These are phyloP conservation scores for Drosophila eohydei DNA, from an alignment of 2,888 invertebrate species.

Conservation along the genomic window DNA sequence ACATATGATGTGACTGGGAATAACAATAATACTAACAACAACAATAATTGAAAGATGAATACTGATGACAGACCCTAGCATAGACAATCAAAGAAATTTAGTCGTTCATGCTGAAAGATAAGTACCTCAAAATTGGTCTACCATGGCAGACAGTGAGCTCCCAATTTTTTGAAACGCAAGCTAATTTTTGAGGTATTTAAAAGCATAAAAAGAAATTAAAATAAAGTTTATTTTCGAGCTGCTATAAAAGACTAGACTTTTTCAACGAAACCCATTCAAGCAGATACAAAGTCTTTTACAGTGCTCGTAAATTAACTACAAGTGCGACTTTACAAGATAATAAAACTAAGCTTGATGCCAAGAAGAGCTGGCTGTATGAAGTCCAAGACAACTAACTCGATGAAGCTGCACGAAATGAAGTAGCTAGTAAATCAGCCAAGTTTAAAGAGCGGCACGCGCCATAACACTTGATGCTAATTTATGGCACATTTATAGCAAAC, in stretches of 20 bases:
- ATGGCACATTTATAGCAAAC: conserved; percentile 46
- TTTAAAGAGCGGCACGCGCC: conserved; percentile 45
- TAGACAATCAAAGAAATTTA: conserved; percentile 36
- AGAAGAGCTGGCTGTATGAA: conserved; percentile 13
- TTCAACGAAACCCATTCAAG: background rate
- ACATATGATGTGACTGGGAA: conserved; percentile 29
- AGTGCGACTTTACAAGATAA: conserved; percentile 30
- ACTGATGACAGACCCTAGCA: conserved; percentile 24
- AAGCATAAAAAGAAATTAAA: background rate
- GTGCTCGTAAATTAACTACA: conserved; percentile 36
- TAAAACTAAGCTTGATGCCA: conserved; percentile 36
- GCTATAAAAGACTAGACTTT: background rate
- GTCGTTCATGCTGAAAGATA: conserved; percentile 40
- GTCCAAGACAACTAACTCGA: conserved; percentile 25
- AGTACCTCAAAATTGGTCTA: conserved; percentile 29
- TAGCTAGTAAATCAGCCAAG: conserved; percentile 40
- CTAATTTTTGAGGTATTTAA: background rate
- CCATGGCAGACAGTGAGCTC: background rate
- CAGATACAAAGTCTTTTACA: conserved; percentile 10
- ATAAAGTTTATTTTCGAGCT: background rate
- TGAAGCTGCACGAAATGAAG: conserved; percentile 34
- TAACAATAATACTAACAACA: conserved; percentile 32
- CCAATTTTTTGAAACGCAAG: background rate
- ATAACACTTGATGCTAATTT: conserved; percentile 68
- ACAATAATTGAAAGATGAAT: conserved; percentile 24